Evolutionary conservation across 2,797 vertebrate species (phyloP).

Genomic region (Perodicticus potto): DNA sequence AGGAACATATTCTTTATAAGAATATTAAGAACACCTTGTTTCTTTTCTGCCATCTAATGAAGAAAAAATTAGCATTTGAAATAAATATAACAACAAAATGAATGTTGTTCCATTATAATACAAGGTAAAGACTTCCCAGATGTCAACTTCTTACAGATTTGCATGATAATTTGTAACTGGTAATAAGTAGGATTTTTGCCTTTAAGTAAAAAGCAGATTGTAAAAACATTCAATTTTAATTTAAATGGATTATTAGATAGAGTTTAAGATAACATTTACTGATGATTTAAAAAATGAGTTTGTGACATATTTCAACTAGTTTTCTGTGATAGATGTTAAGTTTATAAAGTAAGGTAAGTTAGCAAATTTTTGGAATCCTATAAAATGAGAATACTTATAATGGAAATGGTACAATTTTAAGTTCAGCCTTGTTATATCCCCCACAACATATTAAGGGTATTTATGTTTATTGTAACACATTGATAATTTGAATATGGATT

Average conservation of each 20-base stretch:
- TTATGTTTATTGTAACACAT: conserved; percentile 29
- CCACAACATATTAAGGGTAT: background rate
- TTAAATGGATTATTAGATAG: conserved; percentile 51
- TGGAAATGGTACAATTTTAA: background rate
- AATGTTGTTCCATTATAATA: conserved; percentile 35
- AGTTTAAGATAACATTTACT: conserved; percentile 50
- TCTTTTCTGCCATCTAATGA: conserved; percentile 58
- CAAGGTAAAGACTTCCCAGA: conserved; percentile 35
- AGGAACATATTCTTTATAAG: conserved; percentile 62
- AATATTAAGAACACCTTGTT: background rate
- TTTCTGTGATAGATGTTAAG: conserved; percentile 34
- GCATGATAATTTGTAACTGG: conserved; percentile 63
- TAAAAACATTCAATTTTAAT: conserved; percentile 70
- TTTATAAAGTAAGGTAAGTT: conserved; percentile 30
- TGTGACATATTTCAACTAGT: background rate
- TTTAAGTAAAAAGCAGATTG: conserved; percentile 62
- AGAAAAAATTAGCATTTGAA: conserved; percentile 69
- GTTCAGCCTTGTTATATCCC: background rate
- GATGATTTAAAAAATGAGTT: conserved; percentile 28
- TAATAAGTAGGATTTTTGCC: conserved; percentile 65
- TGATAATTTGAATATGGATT: conserved; percentile 37
- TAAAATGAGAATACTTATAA: conserved; percentile 43
- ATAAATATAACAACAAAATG: conserved; percentile 59
- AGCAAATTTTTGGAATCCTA: conserved; percentile 48
- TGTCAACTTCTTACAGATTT: conserved; percentile 62